A percentile compares a stretch with the other conserved stretches of the same genome.
These are phyloP conservation scores for Aspidoscelis tigris DNA, from an alignment of 2,113 vertebrate species.

Conservation along the genomic window DNA sequence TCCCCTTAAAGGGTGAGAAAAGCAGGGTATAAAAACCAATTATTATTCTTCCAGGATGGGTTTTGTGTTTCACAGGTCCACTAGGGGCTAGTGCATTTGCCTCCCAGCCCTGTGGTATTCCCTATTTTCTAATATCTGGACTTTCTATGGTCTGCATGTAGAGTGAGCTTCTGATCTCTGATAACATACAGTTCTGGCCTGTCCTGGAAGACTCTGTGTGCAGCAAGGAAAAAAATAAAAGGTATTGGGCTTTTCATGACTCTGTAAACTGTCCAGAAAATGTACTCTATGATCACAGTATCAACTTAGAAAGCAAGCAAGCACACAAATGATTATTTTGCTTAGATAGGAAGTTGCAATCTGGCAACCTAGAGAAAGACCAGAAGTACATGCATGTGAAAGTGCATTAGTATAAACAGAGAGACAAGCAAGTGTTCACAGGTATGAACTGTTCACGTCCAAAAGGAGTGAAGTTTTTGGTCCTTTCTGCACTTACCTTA, in stretches of 20 bases:
- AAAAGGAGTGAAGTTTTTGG: background rate
- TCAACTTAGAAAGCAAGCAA: background rate
- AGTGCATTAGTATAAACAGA: background rate
- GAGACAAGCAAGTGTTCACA: background rate
- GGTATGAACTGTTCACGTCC: too few species aligned
- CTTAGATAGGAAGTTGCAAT: background rate
- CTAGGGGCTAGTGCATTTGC: too few species aligned
- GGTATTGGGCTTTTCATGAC: background rate
- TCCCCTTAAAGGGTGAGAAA: too few species aligned
- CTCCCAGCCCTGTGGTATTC: too few species aligned
- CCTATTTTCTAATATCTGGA: too few species aligned
- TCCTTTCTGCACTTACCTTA: too few species aligned
- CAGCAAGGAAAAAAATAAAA: background rate
- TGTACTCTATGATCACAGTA: background rate
- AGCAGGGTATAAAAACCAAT: too few species aligned
- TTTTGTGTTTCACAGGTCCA: too few species aligned
- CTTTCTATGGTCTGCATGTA: too few species aligned
- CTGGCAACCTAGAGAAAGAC: background rate
- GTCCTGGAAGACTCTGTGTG: background rate
- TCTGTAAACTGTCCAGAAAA: background rate
- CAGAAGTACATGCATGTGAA: background rate
- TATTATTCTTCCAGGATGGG: too few species aligned
- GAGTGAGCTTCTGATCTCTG: background rate
- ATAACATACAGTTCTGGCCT: background rate
- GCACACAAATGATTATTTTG: background rate